Evolutionary conservation across 1,140 invertebrate genomes (phyloP).

Genomic region (Drosophila orena): DNA sequence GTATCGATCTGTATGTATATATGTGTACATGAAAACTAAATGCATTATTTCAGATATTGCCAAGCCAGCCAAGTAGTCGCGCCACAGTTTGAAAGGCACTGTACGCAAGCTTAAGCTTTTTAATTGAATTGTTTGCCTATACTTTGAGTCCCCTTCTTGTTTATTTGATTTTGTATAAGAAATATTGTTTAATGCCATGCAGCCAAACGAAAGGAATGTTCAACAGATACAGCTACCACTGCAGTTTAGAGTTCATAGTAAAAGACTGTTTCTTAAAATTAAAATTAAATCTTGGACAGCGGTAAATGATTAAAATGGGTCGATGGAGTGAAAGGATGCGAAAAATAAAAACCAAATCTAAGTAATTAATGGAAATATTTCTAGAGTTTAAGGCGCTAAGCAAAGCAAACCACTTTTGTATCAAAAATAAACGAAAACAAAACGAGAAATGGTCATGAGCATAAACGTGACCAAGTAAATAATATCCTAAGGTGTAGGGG

Average conservation of each 20-base stretch:
- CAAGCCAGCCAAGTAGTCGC: slow-evolving; percentile 71
- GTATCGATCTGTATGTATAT: slow-evolving; percentile 25
- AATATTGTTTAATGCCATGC: slow-evolving; percentile 14
- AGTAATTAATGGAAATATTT: slow-evolving; percentile 44
- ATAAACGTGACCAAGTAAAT: slow-evolving; percentile 46
- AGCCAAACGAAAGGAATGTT: slow-evolving; percentile 16
- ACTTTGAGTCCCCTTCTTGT: slow-evolving; percentile 11
- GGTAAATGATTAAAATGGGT: slow-evolving; percentile 23
- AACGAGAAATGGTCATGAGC: slow-evolving; percentile 15
- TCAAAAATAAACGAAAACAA: slow-evolving; percentile 32
- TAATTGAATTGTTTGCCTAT: slow-evolving; percentile 6
- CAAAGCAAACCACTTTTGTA: slow-evolving; percentile 64
- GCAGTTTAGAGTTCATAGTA: slow-evolving; percentile 81
- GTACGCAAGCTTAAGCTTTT: slow-evolving; percentile 37
- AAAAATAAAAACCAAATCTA: slow-evolving; percentile 17
- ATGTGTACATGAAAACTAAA: slow-evolving; percentile 37
- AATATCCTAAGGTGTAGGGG: slow-evolving; percentile 61
- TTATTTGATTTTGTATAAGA: slow-evolving; percentile 16
- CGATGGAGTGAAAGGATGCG: slow-evolving; percentile 3
- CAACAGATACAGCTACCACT: slow-evolving; percentile 25
- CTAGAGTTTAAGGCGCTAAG: slow-evolving; percentile 64
- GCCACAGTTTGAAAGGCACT: slow-evolving; percentile 48
- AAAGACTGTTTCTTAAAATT: slow-evolving; percentile 80
- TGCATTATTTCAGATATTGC: slow-evolving; percentile 77
- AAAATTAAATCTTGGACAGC: slow-evolving; percentile 61